Evolutionary conservation across 2,797 vertebrate genomes (phyloP).

Genomic region (Smutsia gigantea): DNA sequence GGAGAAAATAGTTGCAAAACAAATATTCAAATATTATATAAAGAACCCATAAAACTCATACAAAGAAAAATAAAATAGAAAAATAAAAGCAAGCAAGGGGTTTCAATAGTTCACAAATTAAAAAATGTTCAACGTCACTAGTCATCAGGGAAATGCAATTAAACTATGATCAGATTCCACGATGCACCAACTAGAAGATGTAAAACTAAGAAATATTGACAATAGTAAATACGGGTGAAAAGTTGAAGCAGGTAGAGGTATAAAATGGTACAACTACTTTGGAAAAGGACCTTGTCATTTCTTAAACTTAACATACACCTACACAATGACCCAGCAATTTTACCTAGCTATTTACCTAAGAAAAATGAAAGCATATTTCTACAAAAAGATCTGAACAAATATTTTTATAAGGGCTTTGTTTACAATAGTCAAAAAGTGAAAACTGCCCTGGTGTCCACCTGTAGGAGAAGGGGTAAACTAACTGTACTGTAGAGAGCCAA

Average conservation of each 20-base stretch:
- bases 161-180: neutral
- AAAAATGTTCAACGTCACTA: neutral
- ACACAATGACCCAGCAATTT: neutral
- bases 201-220: neutral
- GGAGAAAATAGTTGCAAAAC: neutral
- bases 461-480: neutral
- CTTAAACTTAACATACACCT: neutral
- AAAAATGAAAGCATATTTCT: neutral
- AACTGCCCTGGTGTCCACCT: neutral
- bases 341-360: neutral
- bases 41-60: neutral
- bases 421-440: neutral
- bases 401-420: neutral
- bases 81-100: neutral
- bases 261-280: neutral
- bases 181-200: neutral
- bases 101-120: neutral
- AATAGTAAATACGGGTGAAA: neutral
- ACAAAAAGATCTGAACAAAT: neutral
- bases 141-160: neutral
- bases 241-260: neutral
- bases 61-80: neutral
- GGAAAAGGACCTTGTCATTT: neutral
- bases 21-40: neutral
- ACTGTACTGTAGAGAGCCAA: accelerated